Evolutionary conservation across 2,113 vertebrate species (phyloP).

Genomic region (Phylloscopus whistleri): DNA sequence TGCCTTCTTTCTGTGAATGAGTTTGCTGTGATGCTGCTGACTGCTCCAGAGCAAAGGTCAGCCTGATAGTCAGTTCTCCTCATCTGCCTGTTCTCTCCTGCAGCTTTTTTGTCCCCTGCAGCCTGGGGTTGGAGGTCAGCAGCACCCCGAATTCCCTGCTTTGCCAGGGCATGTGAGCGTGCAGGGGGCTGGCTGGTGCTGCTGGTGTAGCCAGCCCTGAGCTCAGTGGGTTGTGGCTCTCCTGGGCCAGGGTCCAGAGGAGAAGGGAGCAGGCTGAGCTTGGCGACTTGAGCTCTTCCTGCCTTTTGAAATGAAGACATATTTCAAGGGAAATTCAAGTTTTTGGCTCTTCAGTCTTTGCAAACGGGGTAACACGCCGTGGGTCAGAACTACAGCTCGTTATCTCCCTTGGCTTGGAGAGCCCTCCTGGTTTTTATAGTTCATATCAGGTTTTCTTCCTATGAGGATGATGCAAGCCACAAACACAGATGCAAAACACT

Average conservation of each 20-base stretch:
- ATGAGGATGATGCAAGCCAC: not conserved
- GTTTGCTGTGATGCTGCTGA: constrained; percentile 30
- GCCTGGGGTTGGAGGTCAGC: constrained; percentile 47
- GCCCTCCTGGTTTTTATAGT: not conserved
- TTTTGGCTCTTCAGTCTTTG: not conserved
- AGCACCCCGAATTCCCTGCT: constrained; percentile 48
- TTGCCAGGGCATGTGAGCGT: constrained; percentile 22
- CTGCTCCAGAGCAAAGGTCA: constrained; percentile 7
- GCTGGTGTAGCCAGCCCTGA: not conserved
- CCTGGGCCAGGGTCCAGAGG: not conserved
- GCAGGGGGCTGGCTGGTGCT: not conserved
- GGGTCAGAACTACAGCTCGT: not conserved
- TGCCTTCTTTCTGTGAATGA: constrained; percentile 61
- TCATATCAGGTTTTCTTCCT: not conserved
- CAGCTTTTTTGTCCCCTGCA: constrained; percentile 48
- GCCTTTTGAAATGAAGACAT: not conserved
- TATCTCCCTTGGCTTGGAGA: not conserved
- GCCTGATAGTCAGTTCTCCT: constrained; percentile 29
- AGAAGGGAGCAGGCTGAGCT: not conserved
- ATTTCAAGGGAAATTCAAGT: not conserved
- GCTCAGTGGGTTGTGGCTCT: fast-evolving
- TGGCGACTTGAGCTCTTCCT: not conserved
- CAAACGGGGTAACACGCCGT: not conserved
- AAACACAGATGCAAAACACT: not conserved
- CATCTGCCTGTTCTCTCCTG: constrained; percentile 3